These are phyloP conservation scores for Hemicordylus capensis DNA, from an alignment of 2,113 vertebrate species.

Conservation along the genomic window DNA sequence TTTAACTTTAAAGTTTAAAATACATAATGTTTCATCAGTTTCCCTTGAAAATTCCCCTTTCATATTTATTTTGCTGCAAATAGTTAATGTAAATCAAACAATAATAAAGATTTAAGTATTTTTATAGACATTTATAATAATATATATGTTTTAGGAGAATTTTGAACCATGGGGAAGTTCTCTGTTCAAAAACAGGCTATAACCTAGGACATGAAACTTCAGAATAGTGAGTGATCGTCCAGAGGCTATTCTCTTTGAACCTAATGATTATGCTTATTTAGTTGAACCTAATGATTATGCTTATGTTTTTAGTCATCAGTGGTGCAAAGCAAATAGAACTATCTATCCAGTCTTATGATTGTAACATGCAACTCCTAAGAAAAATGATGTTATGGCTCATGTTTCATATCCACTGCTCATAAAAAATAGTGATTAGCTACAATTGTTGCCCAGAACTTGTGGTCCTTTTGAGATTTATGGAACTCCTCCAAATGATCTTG, in stretches of 20 bases:
- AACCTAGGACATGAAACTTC: not conserved
- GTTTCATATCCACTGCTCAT: constrained; percentile 21
- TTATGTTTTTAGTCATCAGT: constrained; percentile 12
- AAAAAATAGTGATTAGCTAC: constrained; percentile 23
- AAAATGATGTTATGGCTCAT: constrained; percentile 6
- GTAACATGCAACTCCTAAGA: constrained; percentile 14
- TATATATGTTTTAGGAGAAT: not conserved
- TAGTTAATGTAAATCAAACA: constrained; percentile 42
- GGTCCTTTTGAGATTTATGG: not conserved
- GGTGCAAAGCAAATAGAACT: constrained; percentile 17
- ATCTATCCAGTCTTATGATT: not conserved
- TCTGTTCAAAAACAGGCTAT: not conserved
- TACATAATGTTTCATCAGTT: constrained; percentile 3
- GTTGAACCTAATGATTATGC: rapidly evolving
- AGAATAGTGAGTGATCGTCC: not conserved
- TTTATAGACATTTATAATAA: not conserved
- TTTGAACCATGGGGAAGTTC: not conserved
- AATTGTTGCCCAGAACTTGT: constrained; percentile 10
- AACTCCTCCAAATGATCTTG: not conserved
- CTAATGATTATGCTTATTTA: not conserved
- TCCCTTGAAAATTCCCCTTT: not conserved
- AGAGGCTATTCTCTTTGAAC: rapidly evolving
- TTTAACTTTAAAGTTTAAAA: not conserved
- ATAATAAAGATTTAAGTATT: constrained; percentile 22
- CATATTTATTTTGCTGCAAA: constrained; percentile 28